Base-by-base conservation (phyloP, 2,888 invertebrate genomes). In the Drosophila infuscata region DNA sequence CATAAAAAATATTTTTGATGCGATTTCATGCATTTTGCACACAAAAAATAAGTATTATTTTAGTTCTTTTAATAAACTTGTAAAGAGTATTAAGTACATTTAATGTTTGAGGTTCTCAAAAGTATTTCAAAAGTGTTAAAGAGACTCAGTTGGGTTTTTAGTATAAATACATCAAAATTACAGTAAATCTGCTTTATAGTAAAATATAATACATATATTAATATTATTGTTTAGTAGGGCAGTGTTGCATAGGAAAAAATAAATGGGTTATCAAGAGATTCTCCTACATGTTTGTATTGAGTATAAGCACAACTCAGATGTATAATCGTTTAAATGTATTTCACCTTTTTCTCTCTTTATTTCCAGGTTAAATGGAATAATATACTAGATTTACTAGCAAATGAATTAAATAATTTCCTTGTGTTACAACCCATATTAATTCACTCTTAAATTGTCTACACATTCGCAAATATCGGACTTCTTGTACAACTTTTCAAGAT, bases 161-260 rank as follows among this genome's bases (percentile, higher is more conserved):
- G 36, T 74, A 71, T 65, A 77, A 78, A 73, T 60, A 48, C 56
- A 49, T 46, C 52, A 59, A 70, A 70, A 70, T 56, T 76, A 49
- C 36, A 56, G 58, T 63, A 70, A 36, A 56, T n/a, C n/a, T 63
- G 29, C 56, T 48, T 35, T 35, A 51, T 60, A 68, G 33, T 25
- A 70, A 48, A 71, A 72, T 70, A n/a, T 58, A n/a, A 38, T 70
- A 62, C 35, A 62, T 60, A 72, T 74, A 48, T 64, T 32, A 20
- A n/a, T 43, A 35, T 8, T 25, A 12, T 48, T 63, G 12, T 61
- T 62, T 25, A 8, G 15, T 54, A 9, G 57, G 79, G 64, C 79
- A 79, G 76, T 79, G 52, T 68, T 54, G 17, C 29, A 46, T 59
- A 52, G 32, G 30, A 51, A 41, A 30, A 43, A 25, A 38, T 20